A percentile compares a stretch with the other conserved stretches of the same genome.
Evolutionary conservation across 2,797 vertebrate genomes (phyloP).

Genomic region (Vespertilio murinus): DNA sequence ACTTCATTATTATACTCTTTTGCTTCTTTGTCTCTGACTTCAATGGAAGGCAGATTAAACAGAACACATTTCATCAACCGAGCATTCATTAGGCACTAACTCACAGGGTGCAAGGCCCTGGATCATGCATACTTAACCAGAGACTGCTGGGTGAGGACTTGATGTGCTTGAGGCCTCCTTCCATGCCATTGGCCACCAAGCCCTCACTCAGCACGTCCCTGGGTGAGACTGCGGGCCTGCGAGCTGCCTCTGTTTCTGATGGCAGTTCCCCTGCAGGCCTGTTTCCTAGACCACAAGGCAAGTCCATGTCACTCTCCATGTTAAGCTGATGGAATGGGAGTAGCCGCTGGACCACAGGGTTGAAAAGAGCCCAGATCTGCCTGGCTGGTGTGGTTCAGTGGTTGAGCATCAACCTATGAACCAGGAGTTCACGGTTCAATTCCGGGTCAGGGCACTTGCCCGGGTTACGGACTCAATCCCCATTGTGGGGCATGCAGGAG

Average conservation of each 20-base stretch:
- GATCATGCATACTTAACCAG: background rate
- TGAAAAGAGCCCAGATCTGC: background rate
- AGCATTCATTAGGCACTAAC: background rate
- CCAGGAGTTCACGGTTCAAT: too few species aligned
- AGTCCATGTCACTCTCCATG: background rate
- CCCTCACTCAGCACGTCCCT: background rate
- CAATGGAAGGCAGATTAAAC: conserved; percentile 46
- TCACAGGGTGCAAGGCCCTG: background rate
- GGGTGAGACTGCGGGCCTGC: background rate
- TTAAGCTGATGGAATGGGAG: background rate
- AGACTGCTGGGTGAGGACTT: background rate
- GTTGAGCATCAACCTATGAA: too few species aligned
- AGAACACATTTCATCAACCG: background rate
- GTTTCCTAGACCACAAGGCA: background rate
- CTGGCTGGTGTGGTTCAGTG: too few species aligned
- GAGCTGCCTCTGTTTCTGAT: background rate
- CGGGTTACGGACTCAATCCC: too few species aligned
- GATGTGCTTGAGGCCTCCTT: background rate
- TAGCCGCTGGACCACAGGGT: background rate
- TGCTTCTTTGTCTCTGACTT: conserved; percentile 23
- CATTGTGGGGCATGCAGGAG: too few species aligned
- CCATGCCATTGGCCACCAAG: background rate
- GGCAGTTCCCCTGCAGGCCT: background rate
- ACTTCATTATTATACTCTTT: conserved; percentile 19
- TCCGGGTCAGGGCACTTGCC: too few species aligned